Conservation (phyloP, 2,888 invertebrate species). For the Parthenolecanium corni region DNA sequence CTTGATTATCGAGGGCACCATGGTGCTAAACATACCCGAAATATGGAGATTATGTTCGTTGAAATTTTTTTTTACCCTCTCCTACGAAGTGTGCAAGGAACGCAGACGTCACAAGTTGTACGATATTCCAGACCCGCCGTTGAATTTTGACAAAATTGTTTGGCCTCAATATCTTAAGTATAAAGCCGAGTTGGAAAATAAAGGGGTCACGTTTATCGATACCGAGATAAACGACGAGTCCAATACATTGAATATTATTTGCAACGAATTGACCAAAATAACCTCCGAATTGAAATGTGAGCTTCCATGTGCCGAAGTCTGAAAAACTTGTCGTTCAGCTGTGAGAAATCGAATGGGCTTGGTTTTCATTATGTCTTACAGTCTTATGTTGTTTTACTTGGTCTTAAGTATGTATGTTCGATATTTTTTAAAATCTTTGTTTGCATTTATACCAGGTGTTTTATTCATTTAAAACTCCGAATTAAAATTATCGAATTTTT, state of each 20-base stretch:
- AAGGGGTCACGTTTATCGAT: slow-evolving; percentile 3
- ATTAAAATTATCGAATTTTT: too few species aligned
- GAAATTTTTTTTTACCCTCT: slow-evolving; percentile 11
- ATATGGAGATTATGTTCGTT: not conserved
- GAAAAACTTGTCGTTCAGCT: too few species aligned
- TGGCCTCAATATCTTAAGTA: slow-evolving; percentile 15
- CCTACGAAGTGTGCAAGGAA: slow-evolving; percentile 6
- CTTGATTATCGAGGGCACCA: slow-evolving; percentile 13
- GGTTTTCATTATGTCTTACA: too few species aligned
- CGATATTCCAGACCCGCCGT: slow-evolving; percentile 15
- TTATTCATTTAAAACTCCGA: too few species aligned
- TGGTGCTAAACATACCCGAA: slow-evolving; percentile 1
- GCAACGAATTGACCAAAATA: not conserved
- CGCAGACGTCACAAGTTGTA: slow-evolving; percentile 1
- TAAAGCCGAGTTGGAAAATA: not conserved
- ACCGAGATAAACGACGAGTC: slow-evolving; percentile 2
- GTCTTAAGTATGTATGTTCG: too few species aligned
- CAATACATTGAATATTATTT: not conserved
- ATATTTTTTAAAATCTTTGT: too few species aligned
- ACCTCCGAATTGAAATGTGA: too few species aligned
- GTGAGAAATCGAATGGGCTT: too few species aligned
- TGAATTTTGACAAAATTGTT: slow-evolving; percentile 16
- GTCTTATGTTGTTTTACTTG: too few species aligned
- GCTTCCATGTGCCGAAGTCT: too few species aligned
- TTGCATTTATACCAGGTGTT: too few species aligned